phyloP scores from a whole-genome alignment of 2,888 invertebrate genomes.

The Plagodis pulveraria region DNA sequence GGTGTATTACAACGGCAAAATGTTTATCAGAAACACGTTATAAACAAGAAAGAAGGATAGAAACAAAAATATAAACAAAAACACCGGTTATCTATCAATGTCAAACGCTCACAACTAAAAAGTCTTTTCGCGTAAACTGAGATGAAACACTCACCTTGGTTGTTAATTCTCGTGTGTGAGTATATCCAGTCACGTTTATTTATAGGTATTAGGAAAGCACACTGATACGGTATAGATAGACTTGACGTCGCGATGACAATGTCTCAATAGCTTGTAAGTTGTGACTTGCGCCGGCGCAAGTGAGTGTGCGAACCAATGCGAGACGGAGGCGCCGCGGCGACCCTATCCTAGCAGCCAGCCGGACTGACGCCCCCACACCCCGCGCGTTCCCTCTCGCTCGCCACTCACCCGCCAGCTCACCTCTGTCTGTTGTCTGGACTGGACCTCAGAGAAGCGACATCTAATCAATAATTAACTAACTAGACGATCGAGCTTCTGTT shows the following conservation, averaged over 20 bases:
- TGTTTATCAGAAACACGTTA: slow-evolving; percentile 3
- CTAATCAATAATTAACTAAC: too few species aligned
- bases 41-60: slow-evolving; percentile 15
- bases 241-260: too few species aligned
- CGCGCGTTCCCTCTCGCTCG: slow-evolving; percentile 19
- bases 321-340: slow-evolving; percentile 75
- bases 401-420: too few species aligned
- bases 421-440: too few species aligned
- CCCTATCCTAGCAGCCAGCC: slow-evolving; percentile 45
- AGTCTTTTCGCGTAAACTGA: slow-evolving; percentile 3
- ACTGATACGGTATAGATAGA: too few species aligned
- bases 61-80: slow-evolving; percentile 61
- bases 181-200: too few species aligned
- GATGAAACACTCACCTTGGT: slow-evolving; percentile 8
- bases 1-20: neutral
- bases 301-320: slow-evolving; percentile 42
- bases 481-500: too few species aligned
- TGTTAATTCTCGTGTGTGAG: too few species aligned
- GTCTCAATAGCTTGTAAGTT: slow-evolving; percentile 27
- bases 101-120: slow-evolving; percentile 48
- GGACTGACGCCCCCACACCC: slow-evolving; percentile 43
- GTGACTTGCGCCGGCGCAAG: slow-evolving; percentile 51
- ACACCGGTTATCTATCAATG: slow-evolving; percentile 59
- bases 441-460: too few species aligned
- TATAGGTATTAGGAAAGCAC: too few species aligned